Evolutionary conservation across 2,888 invertebrate species (phyloP).

Genomic region (Patella ulyssiponensis): DNA sequence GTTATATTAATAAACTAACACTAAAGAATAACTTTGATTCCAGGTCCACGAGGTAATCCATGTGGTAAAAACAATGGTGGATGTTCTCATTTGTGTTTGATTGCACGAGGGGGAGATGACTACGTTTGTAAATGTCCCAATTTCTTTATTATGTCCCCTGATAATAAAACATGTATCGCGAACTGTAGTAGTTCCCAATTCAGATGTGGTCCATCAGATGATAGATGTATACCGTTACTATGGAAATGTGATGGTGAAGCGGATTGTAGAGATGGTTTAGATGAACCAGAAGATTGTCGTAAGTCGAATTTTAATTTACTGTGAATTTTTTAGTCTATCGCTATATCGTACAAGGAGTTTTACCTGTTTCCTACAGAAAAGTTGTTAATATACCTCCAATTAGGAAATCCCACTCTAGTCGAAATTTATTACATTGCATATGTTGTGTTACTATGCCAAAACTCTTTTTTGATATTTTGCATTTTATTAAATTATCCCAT

Average conservation of each 20-base stretch:
- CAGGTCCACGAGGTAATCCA: conserved; percentile 81
- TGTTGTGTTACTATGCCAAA: too few relatives aligned
- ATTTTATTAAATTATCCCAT: too few relatives aligned
- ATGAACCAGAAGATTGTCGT: conserved; percentile 69
- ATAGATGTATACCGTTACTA: conserved; percentile 62
- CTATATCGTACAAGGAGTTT: too few relatives aligned
- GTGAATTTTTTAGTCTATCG: too few relatives aligned
- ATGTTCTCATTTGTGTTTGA: conserved; percentile 94
- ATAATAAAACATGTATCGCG: conserved; percentile 90
- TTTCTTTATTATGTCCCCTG: conserved; percentile 83
- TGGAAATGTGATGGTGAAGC: conserved; percentile 70
- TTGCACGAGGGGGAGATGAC: conserved; percentile 81
- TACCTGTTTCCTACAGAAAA: too few relatives aligned
- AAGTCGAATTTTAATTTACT: conserved; percentile 38
- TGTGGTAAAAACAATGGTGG: conserved; percentile 94
- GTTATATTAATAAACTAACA: not conserved
- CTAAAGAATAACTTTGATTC: not conserved
- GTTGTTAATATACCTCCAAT: too few relatives aligned
- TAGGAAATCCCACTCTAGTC: too few relatives aligned
- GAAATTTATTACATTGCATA: too few relatives aligned
- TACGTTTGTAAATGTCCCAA: conserved; percentile 95
- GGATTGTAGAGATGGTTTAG: conserved; percentile 68
- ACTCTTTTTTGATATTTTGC: too few relatives aligned
- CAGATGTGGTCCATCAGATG: conserved; percentile 57
- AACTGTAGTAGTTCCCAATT: conserved; percentile 84